These are phyloP conservation scores for Plebejus melissa DNA, from an alignment of 2,888 invertebrate genomes.

Conservation along the genomic window DNA sequence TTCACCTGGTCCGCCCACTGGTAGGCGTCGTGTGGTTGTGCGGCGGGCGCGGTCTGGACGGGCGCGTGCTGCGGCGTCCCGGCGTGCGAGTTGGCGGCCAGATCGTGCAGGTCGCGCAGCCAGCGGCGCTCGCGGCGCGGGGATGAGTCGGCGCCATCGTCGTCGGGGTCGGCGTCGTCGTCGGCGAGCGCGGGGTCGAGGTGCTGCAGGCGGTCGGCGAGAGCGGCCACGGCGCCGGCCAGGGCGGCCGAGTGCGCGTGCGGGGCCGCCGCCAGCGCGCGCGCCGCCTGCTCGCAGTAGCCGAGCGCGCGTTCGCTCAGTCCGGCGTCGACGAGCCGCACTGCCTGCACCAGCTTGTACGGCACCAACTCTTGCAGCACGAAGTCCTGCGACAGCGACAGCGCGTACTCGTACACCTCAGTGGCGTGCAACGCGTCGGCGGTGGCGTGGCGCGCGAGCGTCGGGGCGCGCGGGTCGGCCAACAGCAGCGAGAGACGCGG, in stretches of 20 bases:
- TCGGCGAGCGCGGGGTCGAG: slow-evolving; percentile 77
- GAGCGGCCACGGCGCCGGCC: slow-evolving; percentile 76
- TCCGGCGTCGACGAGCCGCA: slow-evolving; percentile 86
- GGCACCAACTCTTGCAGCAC: slow-evolving; percentile 87
- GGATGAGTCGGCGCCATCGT: slow-evolving; percentile 50
- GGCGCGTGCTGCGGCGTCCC: slow-evolving; percentile 46
- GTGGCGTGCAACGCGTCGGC: slow-evolving; percentile 95
- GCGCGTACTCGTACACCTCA: slow-evolving; percentile 96
- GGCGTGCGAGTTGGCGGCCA: slow-evolving; percentile 45
- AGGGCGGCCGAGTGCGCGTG: slow-evolving; percentile 76
- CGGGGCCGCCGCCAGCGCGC: slow-evolving; percentile 81
- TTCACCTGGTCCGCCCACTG: slow-evolving; percentile 49
- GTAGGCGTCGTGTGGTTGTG: slow-evolving; percentile 29
- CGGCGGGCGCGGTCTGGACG: slow-evolving; percentile 13
- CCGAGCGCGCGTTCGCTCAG: slow-evolving; percentile 87
- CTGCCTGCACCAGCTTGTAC: slow-evolving; percentile 91
- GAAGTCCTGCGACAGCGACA: slow-evolving; percentile 86
- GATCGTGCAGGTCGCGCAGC: slow-evolving; percentile 50
- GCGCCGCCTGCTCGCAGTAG: slow-evolving; percentile 90
- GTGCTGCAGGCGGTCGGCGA: slow-evolving; percentile 80
- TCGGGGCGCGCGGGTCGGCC: slow-evolving; percentile 81
- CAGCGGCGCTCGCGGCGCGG: slow-evolving; percentile 57
- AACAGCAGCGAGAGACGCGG: slow-evolving; percentile 89
- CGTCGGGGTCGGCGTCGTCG: slow-evolving; percentile 52
- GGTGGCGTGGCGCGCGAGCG: slow-evolving; percentile 84